These are phyloP conservation scores for Apteryx mantelli DNA, from an alignment of 2,113 vertebrate species.

Conservation along the genomic window DNA sequence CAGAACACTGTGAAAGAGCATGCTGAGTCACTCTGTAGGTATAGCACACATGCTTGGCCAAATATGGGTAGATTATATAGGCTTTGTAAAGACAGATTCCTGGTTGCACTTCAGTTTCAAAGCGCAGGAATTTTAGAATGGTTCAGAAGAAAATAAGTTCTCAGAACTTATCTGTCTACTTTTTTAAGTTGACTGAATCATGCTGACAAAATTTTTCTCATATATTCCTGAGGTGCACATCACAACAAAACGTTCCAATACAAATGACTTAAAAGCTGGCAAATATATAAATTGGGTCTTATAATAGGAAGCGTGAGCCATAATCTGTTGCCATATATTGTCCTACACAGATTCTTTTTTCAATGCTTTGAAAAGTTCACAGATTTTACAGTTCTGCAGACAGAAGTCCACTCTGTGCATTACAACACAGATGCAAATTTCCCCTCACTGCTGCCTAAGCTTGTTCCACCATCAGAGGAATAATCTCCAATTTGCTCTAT, in stretches of 20 bases:
- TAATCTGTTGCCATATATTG: neutral
- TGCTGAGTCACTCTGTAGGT: neutral
- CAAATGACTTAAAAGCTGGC: neutral
- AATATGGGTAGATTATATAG: neutral
- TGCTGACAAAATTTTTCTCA: neutral
- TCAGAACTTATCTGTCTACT: neutral
- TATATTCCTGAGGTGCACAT: accelerated
- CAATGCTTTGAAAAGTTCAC: neutral
- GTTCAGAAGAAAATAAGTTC: neutral
- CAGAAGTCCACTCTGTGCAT: neutral
- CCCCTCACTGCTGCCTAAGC: neutral
- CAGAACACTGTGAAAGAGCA: neutral
- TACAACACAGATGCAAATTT: neutral
- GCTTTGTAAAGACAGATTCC: neutral
- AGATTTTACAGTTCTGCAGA: neutral
- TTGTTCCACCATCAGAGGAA: neutral
- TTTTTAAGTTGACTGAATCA: neutral
- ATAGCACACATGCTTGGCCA: neutral
- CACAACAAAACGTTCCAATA: neutral
- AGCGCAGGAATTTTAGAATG: neutral
- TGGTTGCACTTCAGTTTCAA: neutral
- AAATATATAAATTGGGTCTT: neutral
- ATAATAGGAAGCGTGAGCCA: neutral
- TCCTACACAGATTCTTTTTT: neutral
- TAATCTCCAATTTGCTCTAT: neutral